Evolutionary conservation across 2,888 invertebrate species (phyloP), one percentile per base, ranked within the genome.

Genomic region (Magallana nippona): DNA sequence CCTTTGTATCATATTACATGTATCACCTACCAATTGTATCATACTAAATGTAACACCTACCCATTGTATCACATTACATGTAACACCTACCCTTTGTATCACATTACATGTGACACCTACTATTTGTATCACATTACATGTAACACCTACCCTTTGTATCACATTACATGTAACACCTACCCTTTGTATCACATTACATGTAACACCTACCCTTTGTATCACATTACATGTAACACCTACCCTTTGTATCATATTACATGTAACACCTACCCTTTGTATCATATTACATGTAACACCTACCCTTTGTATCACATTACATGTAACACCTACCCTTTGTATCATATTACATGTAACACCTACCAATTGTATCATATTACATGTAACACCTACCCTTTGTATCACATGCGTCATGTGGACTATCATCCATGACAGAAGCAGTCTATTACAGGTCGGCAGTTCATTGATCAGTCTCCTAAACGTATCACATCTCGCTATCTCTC

Each of bases 361-460:
- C n/a, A n/a, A n/a, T n/a, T n/a, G n/a, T n/a, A n/a, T n/a, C n/a
- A n/a, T n/a, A n/a, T n/a, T n/a, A n/a, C n/a, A n/a, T n/a, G n/a
- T n/a, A n/a, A n/a, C n/a, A n/a, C n/a, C n/a, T n/a, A n/a, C n/a
- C n/a, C n/a, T n/a, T n/a, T 10, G 32, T 17, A 27, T 1, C 19
- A 98, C 96, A 91, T 96, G 96, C 88, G 97, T 96, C 93, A 98
- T 96, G 94, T 98, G 98, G 78, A 96, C 95, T 89, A 97, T 96
- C 84, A 98, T 95, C 97, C 98, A 98, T 1, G 96, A 96, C 80
- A 98, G 94, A 63, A 98, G 95, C 78, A 96, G 95, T 92, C 96
- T 95, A 95, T 98, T 97, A 92, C 96, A 96, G 10, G 95, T 94
- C 0, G 98, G 98, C 87, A 98, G 95, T 89, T 96, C 96, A 81